Percentiles rank a stretch among this genome's conserved stretches.
These are phyloP conservation scores for Phataginus tricuspis DNA, from an alignment of 2,797 vertebrate species.

Conservation along the genomic window DNA sequence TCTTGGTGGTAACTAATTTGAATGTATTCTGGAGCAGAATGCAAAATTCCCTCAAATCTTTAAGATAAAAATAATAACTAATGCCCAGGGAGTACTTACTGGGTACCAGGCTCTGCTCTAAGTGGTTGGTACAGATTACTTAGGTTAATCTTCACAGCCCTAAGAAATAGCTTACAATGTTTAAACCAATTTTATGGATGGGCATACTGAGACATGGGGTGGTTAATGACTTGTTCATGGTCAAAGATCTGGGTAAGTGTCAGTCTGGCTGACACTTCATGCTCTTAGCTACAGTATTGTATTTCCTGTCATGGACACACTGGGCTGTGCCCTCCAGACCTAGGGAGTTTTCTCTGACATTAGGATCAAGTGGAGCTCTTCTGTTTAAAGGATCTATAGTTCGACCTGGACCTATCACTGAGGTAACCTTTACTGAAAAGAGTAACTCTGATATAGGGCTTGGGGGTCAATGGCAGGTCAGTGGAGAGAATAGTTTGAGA, in stretches of 20 bases:
- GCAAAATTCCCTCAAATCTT: constrained; percentile 8
- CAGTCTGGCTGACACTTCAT: neutral
- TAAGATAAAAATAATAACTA: constrained; percentile 47
- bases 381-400: neutral
- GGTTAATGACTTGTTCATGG: neutral
- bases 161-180: constrained; percentile 16
- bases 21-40: neutral
- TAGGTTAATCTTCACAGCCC: neutral
- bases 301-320: neutral
- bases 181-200: neutral
- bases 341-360: neutral
- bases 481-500: neutral
- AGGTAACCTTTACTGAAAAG: constrained; percentile 41
- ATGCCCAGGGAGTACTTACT: neutral
- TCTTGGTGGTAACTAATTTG: constrained; percentile 30
- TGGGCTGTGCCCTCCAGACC: neutral
- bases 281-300: neutral
- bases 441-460: constrained; percentile 5
- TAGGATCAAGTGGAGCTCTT: neutral
- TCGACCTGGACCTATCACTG: neutral
- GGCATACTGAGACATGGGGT: neutral
- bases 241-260: neutral
- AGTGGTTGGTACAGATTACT: constrained; percentile 11
- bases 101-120: neutral
- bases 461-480: neutral